phyloP scores from a whole-genome alignment of 2,113 vertebrate genomes.

The Callithrix jacchus region DNA sequence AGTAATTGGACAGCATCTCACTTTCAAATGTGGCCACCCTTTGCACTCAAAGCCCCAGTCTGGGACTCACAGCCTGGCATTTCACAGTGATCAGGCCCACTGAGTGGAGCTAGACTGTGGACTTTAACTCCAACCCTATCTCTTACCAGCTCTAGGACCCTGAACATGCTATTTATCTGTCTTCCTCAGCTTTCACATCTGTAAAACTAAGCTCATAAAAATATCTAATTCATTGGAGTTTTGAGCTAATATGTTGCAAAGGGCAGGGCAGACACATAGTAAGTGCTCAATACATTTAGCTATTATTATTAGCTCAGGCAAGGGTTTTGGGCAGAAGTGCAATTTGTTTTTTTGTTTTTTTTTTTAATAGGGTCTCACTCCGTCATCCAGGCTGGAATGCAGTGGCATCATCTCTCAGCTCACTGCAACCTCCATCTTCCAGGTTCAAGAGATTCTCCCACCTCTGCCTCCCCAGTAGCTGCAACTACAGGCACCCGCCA shows the following conservation, averaged over 20 bases:
- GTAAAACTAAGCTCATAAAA: constrained; percentile 3
- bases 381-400: too few species aligned
- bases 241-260: not conserved
- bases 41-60: not conserved
- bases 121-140: not conserved
- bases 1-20: not conserved
- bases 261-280: not conserved
- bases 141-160: not conserved
- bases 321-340: not conserved
- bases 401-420: not conserved
- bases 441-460: not conserved
- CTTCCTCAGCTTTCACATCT: not conserved
- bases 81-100: not conserved
- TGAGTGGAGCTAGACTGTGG: not conserved
- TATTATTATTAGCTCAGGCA: not conserved
- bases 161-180: not conserved
- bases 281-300: not conserved
- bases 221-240: not conserved
- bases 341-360: not conserved
- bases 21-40: not conserved
- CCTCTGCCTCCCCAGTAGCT: not conserved
- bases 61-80: not conserved
- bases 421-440: not conserved
- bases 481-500: not conserved
- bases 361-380: too few species aligned